Base-by-base conservation (phyloP, 2,797 vertebrate genomes). In the Fistularia commersonii region DNA sequence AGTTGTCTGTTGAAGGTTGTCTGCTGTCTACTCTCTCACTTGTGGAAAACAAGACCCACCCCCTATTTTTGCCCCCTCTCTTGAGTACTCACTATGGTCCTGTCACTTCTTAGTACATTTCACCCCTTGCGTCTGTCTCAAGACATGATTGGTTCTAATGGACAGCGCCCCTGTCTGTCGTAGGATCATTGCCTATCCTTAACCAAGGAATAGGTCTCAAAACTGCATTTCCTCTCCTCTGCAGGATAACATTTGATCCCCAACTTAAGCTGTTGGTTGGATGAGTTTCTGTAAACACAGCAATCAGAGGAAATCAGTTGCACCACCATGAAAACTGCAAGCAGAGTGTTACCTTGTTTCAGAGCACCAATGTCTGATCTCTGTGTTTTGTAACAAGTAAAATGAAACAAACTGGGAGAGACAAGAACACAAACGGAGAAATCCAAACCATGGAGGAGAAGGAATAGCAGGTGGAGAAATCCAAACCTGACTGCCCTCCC, bases 391-490 rank as follows among this genome's bases (percentile, higher is more conserved):
- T 70, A 41, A 69, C 66, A 69, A 50, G 41, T 41, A 11, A 41
- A 11, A 11, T 41, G 11, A 41, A 12, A 23, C 47, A 71, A 66
- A 38, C 52, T 73, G 65, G 61, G 69, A 75, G 66, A 70, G 72
- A 79, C 62, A 59, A 72, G 45, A 62, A 65, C 70, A 47, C 8
- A 53, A 54, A 61, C 13, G 46, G 71, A 78, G 79, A 77, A 80
- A 76, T 77, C 70, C 49, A 85, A 74, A 76, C 64, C 43, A 61
- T 48, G 72, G 78, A 77, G 81, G 76, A 82, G 77, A 82, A 72
- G 80, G 72, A 76, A 49, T 48, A 73, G 63, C 83, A 79, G 84
- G 81, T 69, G 85, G 82, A 86, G 79, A 79, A 79, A 85, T 81
- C 83, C 82, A 61, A 61, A 54, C 80, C 80, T 80, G 82, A 68